Conservation (phyloP, 2,113 vertebrate genomes). For the Chionis minor region DNA sequence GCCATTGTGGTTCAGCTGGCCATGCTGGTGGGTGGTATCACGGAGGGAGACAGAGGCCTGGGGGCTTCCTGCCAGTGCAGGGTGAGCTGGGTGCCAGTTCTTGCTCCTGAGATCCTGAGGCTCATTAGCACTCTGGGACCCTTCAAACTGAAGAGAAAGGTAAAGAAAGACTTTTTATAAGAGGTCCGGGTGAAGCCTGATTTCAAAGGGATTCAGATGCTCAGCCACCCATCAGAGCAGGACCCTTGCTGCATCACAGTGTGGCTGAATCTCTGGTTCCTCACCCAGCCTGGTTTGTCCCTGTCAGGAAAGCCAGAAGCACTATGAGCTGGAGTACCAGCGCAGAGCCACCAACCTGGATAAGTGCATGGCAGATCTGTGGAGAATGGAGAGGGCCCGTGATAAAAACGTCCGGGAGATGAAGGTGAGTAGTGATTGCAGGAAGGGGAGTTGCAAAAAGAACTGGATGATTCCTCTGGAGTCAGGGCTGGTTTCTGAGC, state of each 20-base stretch:
- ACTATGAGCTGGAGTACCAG: slow-evolving; percentile 87
- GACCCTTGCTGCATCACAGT: background rate
- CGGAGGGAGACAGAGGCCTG: background rate
- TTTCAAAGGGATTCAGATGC: background rate
- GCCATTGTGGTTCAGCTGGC: background rate
- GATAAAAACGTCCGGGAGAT: slow-evolving; percentile 79
- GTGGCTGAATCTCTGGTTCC: background rate
- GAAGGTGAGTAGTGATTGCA: slow-evolving; percentile 62
- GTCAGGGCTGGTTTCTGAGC: background rate
- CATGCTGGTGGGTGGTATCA: background rate
- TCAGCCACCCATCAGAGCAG: background rate
- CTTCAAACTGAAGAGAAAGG: background rate
- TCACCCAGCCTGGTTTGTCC: background rate
- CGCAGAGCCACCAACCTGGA: slow-evolving; percentile 78
- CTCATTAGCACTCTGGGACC: background rate
- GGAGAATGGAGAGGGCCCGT: slow-evolving; percentile 81
- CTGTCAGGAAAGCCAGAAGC: slow-evolving; percentile 83
- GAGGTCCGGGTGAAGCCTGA: background rate
- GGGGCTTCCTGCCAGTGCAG: background rate
- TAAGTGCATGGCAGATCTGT: slow-evolving; percentile 80
- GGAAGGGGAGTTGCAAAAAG: background rate
- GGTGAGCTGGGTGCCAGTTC: background rate
- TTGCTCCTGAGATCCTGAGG: background rate
- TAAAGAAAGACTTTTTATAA: background rate
- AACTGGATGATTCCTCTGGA: background rate